Conservation (phyloP, 2,113 vertebrate species). For the Salvelinus namaycush region DNA sequence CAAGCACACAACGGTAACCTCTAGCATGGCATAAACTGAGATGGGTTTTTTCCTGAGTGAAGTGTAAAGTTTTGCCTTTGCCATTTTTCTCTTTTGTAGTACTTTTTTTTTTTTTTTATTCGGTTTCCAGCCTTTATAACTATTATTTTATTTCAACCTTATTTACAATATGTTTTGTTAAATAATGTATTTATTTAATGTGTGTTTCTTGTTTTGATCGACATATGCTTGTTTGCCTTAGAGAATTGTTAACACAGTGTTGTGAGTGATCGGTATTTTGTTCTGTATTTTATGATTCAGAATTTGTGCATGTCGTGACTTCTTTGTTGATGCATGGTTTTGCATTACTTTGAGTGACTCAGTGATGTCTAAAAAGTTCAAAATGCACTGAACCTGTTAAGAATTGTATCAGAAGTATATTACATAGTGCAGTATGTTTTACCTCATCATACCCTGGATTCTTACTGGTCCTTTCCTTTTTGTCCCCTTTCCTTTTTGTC, state of each 20-base stretch:
- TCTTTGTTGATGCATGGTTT: conserved; percentile 42
- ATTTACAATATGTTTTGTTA: conserved; percentile 33
- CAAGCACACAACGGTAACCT: conserved; percentile 77
- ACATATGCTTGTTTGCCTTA: neutral
- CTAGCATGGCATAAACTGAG: conserved; percentile 48
- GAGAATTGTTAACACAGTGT: neutral
- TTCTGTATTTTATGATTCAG: neutral
- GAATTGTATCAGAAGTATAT: neutral
- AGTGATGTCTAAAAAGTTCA: neutral
- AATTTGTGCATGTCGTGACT: neutral
- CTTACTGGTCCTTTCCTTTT: neutral
- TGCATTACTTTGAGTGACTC: conserved; percentile 10
- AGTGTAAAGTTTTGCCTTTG: conserved; percentile 28
- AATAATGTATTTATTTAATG: conserved; percentile 13
- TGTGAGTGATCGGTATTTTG: neutral
- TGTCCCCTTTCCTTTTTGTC: neutral
- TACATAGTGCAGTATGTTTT: neutral
- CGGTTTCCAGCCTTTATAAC: conserved; percentile 3
- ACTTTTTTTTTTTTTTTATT: conserved; percentile 5
- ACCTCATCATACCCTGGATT: neutral
- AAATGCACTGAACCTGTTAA: neutral
- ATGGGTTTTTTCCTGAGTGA: conserved; percentile 32
- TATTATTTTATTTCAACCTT: conserved; percentile 16
- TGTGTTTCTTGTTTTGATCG: neutral
- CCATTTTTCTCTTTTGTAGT: conserved; percentile 9